Evolutionary conservation across 2,888 invertebrate species (phyloP), one percentile per base, ranked within the genome.

Genomic region (Oxystoma pomonae): DNA sequence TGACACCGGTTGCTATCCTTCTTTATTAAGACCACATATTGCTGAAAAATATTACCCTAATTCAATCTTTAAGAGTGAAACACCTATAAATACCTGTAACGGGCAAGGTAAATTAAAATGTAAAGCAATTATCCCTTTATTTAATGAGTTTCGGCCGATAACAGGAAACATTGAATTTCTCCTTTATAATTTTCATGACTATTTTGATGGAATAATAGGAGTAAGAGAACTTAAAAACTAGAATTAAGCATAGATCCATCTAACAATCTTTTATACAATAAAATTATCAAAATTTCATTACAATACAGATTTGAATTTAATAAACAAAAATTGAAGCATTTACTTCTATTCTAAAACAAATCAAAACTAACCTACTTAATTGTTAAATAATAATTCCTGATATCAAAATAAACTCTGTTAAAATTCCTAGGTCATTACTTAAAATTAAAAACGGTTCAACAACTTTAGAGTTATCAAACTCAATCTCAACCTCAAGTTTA

Each of bases 171-270:
- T 67, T 20, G 61, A 65, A 1, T 60, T 56, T 22, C 12, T 65
- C 19, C 21, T 65, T 9, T 64, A 58, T 21, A 22, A 57, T 20
- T 64, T 64, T 57, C 60, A 64, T 21, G 62, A 64, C 7, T 64
- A 61, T 58, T 67, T 63, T 20, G 67, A 67, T 19, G 63, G 62
- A 49, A 65, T 67, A 18, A 51, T 67, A 51, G 65, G 67, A 16
- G 57, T 67, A 22, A 57, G 55, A 53, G 65, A 65, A 16, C 17
- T 67, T 20, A n/a, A 16, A 22, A 60, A 58, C 17, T 64, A 17
- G 57, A 61, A 2, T 16, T 65, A 20, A 55, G 61, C 19, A 56
- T 63, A 19, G 57, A 63, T 17, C 16, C 60, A 0, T 3, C 1
- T 1, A 35, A 59, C 1, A 22, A 59, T 7, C 12, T 19, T 21